phyloP scores from a whole-genome alignment of 2,113 vertebrate genomes.

The Saiga tatarica region DNA sequence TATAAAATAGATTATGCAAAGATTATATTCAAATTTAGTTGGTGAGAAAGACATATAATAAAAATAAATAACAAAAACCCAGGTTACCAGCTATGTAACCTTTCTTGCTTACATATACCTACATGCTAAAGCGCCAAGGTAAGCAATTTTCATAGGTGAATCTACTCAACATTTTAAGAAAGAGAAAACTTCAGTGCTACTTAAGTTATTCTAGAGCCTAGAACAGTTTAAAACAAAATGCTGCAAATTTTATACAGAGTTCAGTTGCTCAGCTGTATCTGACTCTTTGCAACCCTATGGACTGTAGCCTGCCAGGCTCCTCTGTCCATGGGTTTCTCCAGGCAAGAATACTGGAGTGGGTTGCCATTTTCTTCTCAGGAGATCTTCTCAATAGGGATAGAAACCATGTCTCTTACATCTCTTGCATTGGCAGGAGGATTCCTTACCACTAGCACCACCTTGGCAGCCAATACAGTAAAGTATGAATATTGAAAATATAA shows the following conservation, averaged over 20 bases:
- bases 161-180: neutral
- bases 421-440: neutral
- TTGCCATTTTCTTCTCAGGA: neutral
- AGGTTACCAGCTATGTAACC: neutral
- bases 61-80: neutral
- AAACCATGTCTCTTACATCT: neutral
- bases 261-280: neutral
- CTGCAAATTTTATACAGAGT: neutral
- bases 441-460: neutral
- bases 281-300: neutral
- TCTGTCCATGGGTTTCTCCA: neutral
- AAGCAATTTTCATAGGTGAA: neutral
- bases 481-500: neutral
- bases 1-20: neutral
- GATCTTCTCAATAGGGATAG: neutral
- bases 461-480: neutral
- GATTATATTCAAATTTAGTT: neutral
- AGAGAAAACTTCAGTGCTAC: neutral
- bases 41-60: neutral
- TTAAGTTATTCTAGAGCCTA: neutral
- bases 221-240: neutral
- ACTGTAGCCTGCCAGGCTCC: neutral
- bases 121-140: neutral
- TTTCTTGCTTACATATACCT: too few species aligned
- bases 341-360: neutral